Evolutionary conservation across 2,797 vertebrate species (phyloP).

Genomic region (Phrynocephalus vlangalii): DNA sequence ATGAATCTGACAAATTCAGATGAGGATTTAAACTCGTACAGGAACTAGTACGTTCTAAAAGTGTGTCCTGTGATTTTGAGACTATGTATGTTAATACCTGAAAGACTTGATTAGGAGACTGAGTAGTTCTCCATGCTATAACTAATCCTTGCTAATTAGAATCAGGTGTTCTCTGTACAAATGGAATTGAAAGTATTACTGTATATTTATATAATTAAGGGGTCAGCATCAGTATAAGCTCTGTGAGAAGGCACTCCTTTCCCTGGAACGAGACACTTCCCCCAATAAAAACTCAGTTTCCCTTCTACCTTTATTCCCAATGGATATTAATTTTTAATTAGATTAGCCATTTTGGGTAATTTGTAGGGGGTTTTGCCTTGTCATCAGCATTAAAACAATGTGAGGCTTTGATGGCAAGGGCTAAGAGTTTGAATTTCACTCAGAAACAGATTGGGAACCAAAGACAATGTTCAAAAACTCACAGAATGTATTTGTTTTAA

Average conservation of each 20-base stretch:
- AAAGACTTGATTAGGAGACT: not conserved
- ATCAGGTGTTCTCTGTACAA: not conserved
- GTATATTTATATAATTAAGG: not conserved
- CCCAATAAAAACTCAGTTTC: not conserved
- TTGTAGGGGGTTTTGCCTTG: no score
- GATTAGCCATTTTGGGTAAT: no score
- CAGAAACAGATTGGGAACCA: no score
- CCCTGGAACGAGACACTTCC: no score
- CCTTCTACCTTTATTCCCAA: not conserved
- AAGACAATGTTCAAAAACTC: no score
- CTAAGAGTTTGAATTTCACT: no score
- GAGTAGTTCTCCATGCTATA: not conserved
- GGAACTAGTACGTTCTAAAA: not conserved
- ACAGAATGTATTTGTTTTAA: no score
- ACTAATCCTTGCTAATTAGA: conserved; percentile 18
- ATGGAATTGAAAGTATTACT: not conserved
- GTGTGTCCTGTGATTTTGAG: not conserved
- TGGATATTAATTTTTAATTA: not conserved
- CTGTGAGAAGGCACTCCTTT: not conserved
- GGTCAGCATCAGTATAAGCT: not conserved
- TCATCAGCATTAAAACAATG: no score
- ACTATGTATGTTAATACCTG: not conserved
- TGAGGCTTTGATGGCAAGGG: no score
- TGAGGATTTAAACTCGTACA: not conserved
- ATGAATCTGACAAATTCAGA: not conserved